These are phyloP conservation scores for Calameuta pallipes DNA, from an alignment of 2,888 invertebrate species.

Conservation along the genomic window DNA sequence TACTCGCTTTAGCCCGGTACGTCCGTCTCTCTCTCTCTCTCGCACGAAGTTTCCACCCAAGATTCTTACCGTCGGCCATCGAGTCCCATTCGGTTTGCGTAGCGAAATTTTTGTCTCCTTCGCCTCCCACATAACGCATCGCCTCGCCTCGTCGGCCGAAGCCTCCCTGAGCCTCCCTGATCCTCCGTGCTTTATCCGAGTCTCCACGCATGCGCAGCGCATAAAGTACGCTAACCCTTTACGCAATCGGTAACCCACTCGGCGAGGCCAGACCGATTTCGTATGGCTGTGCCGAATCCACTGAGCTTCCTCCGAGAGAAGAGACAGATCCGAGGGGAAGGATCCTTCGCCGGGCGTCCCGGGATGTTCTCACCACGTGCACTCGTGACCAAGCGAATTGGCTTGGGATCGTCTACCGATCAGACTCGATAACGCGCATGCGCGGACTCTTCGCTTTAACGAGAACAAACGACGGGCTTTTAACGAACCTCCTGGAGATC, in stretches of 20 bases:
- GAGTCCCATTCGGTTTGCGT: conserved; percentile 30
- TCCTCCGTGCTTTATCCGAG: conserved; percentile 22
- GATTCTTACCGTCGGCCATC: not conserved
- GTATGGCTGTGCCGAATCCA: not conserved
- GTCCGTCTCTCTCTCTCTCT: conserved; percentile 15
- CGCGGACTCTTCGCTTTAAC: not conserved
- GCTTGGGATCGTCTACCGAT: not conserved
- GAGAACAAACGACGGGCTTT: not conserved
- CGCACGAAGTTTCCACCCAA: not conserved
- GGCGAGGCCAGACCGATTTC: not conserved
- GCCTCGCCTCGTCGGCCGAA: conserved; percentile 35
- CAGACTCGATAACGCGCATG: not conserved
- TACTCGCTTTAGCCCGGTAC: not conserved
- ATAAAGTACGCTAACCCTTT: not conserved
- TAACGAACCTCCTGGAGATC: not conserved
- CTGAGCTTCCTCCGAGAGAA: not conserved
- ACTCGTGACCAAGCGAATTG: not conserved
- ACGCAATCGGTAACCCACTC: not conserved
- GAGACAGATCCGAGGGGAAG: not conserved
- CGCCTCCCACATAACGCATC: conserved; percentile 32
- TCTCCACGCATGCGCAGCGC: not conserved
- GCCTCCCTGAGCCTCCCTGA: conserved; percentile 36
- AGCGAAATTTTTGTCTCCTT: conserved; percentile 32
- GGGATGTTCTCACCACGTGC: not conserved
- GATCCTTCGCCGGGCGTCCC: not conserved